Evolutionary conservation across 2,797 vertebrate genomes (phyloP), one percentile per base, ranked within the genome.

Genomic region (Gambusia yucatana): DNA sequence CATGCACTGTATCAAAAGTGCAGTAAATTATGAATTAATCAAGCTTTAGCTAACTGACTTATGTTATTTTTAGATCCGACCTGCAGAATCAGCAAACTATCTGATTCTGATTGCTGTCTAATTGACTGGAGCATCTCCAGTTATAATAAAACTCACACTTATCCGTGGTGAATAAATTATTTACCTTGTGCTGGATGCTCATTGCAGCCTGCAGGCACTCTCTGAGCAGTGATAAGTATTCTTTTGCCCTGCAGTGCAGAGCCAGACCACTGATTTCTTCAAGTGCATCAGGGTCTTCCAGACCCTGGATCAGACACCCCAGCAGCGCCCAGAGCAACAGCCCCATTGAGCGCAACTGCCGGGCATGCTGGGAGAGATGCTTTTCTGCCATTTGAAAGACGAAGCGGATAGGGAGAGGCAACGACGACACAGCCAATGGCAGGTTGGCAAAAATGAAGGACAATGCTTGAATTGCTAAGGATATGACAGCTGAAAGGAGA

Each of bases 381-480:
- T 96, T 97, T 95, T 99, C 97, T 82, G 97, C 96, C 89, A 96
- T 91, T 92, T 95, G 94, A 96, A 98, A 98, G 86, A 99, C 96
- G 94, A 96, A 97, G 86, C 98, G 98, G 91, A 99, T 77, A 82
- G 98, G 91, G 79, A 97, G 95, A 92, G 97, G 97, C 91, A 99
- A 93, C 80, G 97, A 97, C 86, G 97, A 96, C 92, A 98, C 96
- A 83, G 96, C 96, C 63, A 95, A 95, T 84, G 97, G 97, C 93
- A 99, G 95, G 94, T 97, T 97, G 94, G 96, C 96, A 94, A 98
- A 97, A 94, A 99, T 94, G 95, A 97, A 96, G 93, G 97, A 97
- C 76, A 98, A 86, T 78, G 97, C 97, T 93, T 98, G 97, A 91
- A 97, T 94, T 82, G 95, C 94, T 88, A 97, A 92, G 75, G 91